phyloP scores from a whole-genome alignment of 2,888 invertebrate species.

The Bedellia somnulentella region DNA sequence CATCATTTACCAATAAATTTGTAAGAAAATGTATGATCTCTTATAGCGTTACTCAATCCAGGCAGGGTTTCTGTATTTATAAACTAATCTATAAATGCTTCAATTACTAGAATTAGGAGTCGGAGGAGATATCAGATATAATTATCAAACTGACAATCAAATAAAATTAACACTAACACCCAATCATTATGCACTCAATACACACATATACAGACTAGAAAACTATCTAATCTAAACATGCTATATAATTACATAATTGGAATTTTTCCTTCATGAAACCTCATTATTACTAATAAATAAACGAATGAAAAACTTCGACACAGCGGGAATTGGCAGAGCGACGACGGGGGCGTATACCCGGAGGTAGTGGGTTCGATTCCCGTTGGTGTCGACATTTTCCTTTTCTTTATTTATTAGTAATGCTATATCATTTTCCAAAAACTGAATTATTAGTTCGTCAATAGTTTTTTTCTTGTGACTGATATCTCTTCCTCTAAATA shows the following conservation, averaged over 20 bases:
- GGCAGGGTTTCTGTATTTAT: conserved; percentile 39
- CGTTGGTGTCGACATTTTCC: too few relatives aligned
- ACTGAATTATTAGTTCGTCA: neutral
- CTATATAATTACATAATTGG: neutral
- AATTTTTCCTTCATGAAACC: neutral
- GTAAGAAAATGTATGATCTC: neutral
- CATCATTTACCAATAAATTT: neutral
- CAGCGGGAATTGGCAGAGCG: neutral
- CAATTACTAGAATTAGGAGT: conserved; percentile 31
- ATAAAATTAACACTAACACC: neutral
- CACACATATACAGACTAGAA: neutral
- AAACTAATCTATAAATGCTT: conserved; percentile 32
- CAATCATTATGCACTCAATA: neutral
- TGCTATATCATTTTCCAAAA: neutral
- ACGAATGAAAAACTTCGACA: neutral
- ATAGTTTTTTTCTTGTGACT: conserved; percentile 14
- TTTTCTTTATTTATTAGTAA: too few relatives aligned
- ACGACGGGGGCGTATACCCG: too few relatives aligned
- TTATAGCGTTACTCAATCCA: conserved; percentile 8
- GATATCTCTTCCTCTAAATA: conserved; percentile 20
- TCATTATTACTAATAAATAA: too few relatives aligned
- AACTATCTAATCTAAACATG: neutral
- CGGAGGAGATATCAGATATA: conserved; percentile 26
- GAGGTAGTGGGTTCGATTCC: too few relatives aligned
- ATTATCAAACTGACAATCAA: conserved; percentile 8